A percentile compares a stretch with the other conserved stretches of the same genome.
Conservation (phyloP, 2,888 invertebrate species). For the Sminthurinus aureus region DNA sequence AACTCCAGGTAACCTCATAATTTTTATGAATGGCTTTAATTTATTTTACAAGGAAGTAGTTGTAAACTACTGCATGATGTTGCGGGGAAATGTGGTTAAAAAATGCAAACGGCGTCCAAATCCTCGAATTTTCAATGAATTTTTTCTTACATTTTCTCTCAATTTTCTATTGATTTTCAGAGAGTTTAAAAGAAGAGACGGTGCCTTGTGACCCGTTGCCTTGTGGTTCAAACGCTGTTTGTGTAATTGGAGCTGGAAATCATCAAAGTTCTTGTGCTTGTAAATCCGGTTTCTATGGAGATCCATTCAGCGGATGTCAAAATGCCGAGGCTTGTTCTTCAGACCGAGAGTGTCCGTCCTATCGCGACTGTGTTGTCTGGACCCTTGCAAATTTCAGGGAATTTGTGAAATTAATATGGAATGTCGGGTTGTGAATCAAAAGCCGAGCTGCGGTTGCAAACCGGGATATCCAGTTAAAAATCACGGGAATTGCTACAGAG, state of each 20-base stretch:
- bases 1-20: too few relatives aligned
- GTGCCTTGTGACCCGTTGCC: conserved; percentile 35
- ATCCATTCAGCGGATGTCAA: conserved; percentile 82
- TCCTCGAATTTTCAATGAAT: too few relatives aligned
- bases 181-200: background rate
- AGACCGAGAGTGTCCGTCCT: conserved; percentile 79
- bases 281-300: conserved; percentile 68
- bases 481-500: conserved; percentile 31
- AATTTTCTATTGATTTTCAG: too few relatives aligned
- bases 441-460: conserved; percentile 45
- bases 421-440: conserved; percentile 21
- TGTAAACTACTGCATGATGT: too few relatives aligned
- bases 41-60: too few relatives aligned
- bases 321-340: conserved; percentile 77
- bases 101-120: too few relatives aligned
- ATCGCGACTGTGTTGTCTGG: conserved; percentile 65
- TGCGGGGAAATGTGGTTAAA: too few relatives aligned
- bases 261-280: conserved; percentile 15
- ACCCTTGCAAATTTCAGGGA: conserved; percentile 62
- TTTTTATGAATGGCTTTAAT: too few relatives aligned
- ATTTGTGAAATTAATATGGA: conserved; percentile 32
- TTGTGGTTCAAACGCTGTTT: conserved; percentile 36
- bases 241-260: background rate
- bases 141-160: background rate
- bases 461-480: conserved; percentile 49